These are phyloP conservation scores for Zeus faber DNA, from an alignment of 2,113 vertebrate genomes.

Conservation along the genomic window DNA sequence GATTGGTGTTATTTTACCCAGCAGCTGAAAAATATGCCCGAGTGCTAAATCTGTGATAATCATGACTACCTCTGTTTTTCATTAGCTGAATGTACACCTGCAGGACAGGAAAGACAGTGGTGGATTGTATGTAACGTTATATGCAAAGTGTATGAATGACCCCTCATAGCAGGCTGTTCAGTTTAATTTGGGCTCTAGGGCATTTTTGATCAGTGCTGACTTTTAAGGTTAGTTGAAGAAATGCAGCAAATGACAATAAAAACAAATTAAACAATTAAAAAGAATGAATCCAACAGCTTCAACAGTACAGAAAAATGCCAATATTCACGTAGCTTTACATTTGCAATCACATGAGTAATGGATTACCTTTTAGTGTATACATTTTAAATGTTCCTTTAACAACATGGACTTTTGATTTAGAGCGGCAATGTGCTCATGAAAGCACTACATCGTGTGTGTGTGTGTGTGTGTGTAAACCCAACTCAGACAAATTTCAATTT, in stretches of 20 bases:
- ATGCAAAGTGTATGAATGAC: background rate
- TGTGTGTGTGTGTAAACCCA: too few relatives aligned
- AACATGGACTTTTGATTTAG: too few relatives aligned
- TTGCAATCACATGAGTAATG: too few relatives aligned
- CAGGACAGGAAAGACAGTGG: background rate
- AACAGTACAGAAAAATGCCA: slow-evolving; percentile 33
- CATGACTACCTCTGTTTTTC: too few relatives aligned
- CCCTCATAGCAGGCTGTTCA: background rate
- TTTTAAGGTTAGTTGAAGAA: slow-evolving; percentile 18
- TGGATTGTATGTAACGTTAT: background rate
- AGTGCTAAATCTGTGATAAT: too few relatives aligned
- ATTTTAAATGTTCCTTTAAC: too few relatives aligned
- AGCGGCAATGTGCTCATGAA: too few relatives aligned
- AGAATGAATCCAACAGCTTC: slow-evolving; percentile 18
- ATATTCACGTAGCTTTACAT: slow-evolving; percentile 12
- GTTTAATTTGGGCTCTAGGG: slow-evolving; percentile 14
- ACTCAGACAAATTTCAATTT: too few relatives aligned
- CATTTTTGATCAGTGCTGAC: slow-evolving; percentile 22
- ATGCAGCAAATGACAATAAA: slow-evolving; percentile 4
- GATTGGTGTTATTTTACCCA: slow-evolving; percentile 23
- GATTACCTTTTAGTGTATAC: too few relatives aligned
- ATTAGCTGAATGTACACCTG: background rate
- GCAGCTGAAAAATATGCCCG: too few relatives aligned
- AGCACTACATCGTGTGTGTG: too few relatives aligned
- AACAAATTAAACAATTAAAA: slow-evolving; percentile 31